A percentile compares a stretch with the other conserved stretches of the same genome.
These are phyloP conservation scores for Sinocyclocheilus anophthalmus DNA, from an alignment of 2,113 vertebrate genomes.

Conservation along the genomic window DNA sequence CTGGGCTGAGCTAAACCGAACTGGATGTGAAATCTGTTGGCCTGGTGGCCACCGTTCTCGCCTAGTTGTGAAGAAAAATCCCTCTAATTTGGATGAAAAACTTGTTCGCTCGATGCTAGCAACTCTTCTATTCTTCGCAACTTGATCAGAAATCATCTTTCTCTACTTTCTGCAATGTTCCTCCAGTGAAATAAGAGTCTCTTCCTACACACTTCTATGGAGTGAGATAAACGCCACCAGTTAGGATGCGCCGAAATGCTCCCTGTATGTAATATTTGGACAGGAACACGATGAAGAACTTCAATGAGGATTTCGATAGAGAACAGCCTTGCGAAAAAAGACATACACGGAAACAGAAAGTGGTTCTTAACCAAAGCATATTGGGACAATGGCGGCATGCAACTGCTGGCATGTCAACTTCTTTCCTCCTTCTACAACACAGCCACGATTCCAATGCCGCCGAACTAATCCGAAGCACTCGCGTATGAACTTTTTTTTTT, in stretches of 20 bases:
- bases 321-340: not conserved
- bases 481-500: slow-evolving; percentile 29
- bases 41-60: not conserved
- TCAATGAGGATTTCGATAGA: not conserved
- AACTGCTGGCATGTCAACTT: slow-evolving; percentile 56
- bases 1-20: slow-evolving; percentile 63
- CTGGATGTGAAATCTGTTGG: slow-evolving; percentile 3
- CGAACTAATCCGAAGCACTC: not conserved
- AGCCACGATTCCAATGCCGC: not conserved
- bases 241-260: slow-evolving; percentile 44
- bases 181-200: not conserved
- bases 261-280: slow-evolving; percentile 51
- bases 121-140: too few relatives aligned
- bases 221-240: not conserved
- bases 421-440: not conserved
- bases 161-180: not conserved
- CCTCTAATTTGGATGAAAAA: not conserved
- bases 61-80: too few relatives aligned
- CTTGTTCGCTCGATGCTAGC: slow-evolving; percentile 45
- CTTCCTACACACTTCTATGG: not conserved
- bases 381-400: slow-evolving; percentile 66
- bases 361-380: slow-evolving; percentile 86
- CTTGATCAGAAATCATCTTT: not conserved
- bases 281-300: slow-evolving; percentile 30
- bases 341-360: slow-evolving; percentile 64